phyloP scores from a whole-genome alignment of 2,888 invertebrate genomes.

The Andrena bucephala region DNA sequence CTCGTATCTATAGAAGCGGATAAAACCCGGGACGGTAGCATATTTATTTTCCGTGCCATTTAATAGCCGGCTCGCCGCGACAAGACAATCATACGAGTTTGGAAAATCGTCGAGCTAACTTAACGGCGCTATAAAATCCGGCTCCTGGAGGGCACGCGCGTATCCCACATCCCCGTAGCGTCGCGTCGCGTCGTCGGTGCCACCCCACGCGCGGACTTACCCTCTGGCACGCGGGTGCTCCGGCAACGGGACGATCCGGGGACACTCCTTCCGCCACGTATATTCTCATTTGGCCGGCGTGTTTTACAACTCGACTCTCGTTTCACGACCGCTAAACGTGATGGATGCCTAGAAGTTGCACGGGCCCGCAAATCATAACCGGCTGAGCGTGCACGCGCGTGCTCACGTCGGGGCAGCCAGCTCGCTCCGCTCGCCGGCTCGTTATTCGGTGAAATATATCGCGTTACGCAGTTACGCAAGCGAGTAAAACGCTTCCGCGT shows the following conservation, averaged over 20 bases:
- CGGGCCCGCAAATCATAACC: slow-evolving; percentile 77
- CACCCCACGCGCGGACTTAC: slow-evolving; percentile 34
- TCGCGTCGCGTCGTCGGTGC: slow-evolving; percentile 39
- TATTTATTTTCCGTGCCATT: slow-evolving; percentile 72
- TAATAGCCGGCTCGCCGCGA: slow-evolving; percentile 61
- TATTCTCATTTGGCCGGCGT: slow-evolving; percentile 81
- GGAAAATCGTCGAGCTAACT: slow-evolving; percentile 71
- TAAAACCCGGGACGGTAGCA: slow-evolving; percentile 36
- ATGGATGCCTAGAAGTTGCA: slow-evolving; percentile 76
- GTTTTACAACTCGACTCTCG: slow-evolving; percentile 82
- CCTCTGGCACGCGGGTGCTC: slow-evolving; percentile 44
- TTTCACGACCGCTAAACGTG: slow-evolving; percentile 80
- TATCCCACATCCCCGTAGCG: slow-evolving; percentile 8
- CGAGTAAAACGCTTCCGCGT: slow-evolving; percentile 54
- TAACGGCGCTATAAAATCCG: slow-evolving; percentile 76
- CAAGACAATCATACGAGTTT: slow-evolving; percentile 72
- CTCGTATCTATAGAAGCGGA: slow-evolving; percentile 44
- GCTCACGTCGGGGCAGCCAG: slow-evolving; percentile 19
- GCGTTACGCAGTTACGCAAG: slow-evolving; percentile 66
- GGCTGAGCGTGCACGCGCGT: slow-evolving; percentile 42
- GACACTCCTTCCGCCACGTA: slow-evolving; percentile 77
- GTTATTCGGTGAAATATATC: slow-evolving; percentile 70
- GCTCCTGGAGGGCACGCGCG: slow-evolving; percentile 62
- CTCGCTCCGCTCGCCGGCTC: slow-evolving; percentile 50
- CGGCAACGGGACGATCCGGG: slow-evolving; percentile 64